A percentile compares a stretch with the other conserved stretches of the same genome.
These are phyloP conservation scores for Falco concolor DNA, from an alignment of 2,797 vertebrate species.

Conservation along the genomic window DNA sequence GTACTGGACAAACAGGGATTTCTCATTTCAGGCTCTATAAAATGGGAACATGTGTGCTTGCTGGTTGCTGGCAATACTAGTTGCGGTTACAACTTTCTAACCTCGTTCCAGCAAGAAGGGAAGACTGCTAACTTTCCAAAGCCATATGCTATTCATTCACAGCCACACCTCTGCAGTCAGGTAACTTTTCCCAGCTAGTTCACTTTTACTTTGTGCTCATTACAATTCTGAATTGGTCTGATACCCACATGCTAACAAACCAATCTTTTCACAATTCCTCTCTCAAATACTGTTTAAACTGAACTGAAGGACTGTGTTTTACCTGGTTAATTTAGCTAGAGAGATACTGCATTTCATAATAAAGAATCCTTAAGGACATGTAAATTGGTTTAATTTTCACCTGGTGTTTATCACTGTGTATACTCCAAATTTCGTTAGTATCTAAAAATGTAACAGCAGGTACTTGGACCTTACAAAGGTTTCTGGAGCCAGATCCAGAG, in stretches of 20 bases:
- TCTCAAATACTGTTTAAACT: background rate
- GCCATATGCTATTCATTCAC: background rate
- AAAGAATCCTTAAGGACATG: background rate
- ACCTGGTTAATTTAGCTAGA: background rate
- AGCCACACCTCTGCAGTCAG: background rate
- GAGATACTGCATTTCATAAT: background rate
- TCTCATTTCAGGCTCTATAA: background rate
- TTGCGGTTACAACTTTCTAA: background rate
- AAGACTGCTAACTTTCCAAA: background rate
- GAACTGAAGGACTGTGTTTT: background rate
- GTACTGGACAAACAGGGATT: background rate
- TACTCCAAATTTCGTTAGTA: background rate
- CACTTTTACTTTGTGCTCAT: background rate
- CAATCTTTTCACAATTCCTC: background rate
- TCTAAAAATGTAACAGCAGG: conserved; percentile 23
- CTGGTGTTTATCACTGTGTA: background rate
- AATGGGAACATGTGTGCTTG: accelerated
- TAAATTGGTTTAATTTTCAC: conserved; percentile 44
- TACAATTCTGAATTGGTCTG: background rate
- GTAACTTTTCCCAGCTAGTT: background rate
- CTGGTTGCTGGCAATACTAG: background rate
- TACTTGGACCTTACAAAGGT: conserved; percentile 16
- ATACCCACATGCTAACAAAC: background rate
- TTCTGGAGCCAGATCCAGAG: conserved; percentile 23
- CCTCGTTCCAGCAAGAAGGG: background rate